Evolutionary conservation across 2,888 invertebrate genomes (phyloP).

Genomic region (Plagodis pulveraria): DNA sequence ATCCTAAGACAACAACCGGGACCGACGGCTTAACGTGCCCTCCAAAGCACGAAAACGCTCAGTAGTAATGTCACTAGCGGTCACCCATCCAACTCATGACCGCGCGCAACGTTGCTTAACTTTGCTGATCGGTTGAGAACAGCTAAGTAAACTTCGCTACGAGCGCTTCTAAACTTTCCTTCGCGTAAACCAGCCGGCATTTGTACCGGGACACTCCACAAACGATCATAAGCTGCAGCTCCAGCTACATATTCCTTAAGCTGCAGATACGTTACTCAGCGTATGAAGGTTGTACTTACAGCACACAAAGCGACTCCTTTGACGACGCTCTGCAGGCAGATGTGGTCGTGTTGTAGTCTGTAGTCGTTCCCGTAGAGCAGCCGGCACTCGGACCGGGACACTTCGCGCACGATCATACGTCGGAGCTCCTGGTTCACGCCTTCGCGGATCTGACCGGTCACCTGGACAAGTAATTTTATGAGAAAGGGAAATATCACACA

Average conservation of each 20-base stretch:
- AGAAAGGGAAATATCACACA: background rate
- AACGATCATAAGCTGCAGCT: background rate
- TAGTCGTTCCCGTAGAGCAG: constrained; percentile 72
- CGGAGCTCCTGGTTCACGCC: constrained; percentile 76
- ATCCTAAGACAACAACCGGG: no score
- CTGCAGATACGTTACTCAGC: background rate
- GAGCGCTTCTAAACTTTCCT: no score
- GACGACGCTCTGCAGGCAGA: constrained; percentile 66
- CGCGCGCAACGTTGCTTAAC: no score
- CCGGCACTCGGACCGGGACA: constrained; percentile 61
- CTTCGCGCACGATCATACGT: constrained; percentile 71
- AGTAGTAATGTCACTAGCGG: no score
- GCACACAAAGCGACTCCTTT: constrained; percentile 76
- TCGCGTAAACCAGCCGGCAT: no score
- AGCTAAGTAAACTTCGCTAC: no score
- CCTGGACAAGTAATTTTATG: constrained; percentile 43
- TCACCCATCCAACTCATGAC: no score
- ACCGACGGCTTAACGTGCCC: no score
- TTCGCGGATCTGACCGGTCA: constrained; percentile 73
- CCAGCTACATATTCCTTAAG: background rate
- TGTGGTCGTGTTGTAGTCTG: constrained; percentile 72
- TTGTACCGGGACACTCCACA: background rate
- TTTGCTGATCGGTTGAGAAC: no score
- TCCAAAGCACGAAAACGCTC: no score
- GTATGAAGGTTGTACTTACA: constrained; percentile 46